A percentile compares a stretch with the other conserved stretches of the same genome.
Evolutionary conservation across 1,140 invertebrate genomes (phyloP).

Genomic region (Tetramorium simillimum): DNA sequence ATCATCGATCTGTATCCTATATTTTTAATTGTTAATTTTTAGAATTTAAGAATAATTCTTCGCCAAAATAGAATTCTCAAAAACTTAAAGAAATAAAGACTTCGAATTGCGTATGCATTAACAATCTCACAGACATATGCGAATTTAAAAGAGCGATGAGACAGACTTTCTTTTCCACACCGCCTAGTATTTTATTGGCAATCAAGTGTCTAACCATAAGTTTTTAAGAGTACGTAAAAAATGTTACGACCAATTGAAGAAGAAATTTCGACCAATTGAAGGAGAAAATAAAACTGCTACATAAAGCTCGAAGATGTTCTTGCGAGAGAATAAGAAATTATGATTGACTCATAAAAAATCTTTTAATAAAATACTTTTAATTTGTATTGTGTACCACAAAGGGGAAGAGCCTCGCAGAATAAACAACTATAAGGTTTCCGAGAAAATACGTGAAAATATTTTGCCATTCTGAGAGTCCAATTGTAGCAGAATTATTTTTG

Average conservation of each 20-base stretch:
- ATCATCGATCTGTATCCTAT: too few relatives aligned
- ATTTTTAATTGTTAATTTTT: too few relatives aligned
- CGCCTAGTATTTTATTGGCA: neutral
- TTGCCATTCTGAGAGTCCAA: neutral
- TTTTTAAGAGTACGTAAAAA: too few relatives aligned
- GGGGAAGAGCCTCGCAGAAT: neutral
- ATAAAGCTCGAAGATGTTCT: neutral
- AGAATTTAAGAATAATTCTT: conserved; percentile 7
- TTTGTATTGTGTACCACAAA: neutral
- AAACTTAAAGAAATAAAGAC: neutral
- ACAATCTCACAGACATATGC: neutral
- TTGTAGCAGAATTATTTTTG: neutral
- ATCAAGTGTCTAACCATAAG: too few relatives aligned
- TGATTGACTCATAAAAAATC: neutral
- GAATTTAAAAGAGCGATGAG: neutral
- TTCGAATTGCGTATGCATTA: neutral
- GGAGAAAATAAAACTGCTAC: neutral
- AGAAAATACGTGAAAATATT: neutral
- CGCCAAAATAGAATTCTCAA: neutral
- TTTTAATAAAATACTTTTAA: too few relatives aligned
- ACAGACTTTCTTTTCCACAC: neutral
- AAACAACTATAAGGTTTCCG: neutral
- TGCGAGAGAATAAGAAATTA: neutral
- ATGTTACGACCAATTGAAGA: too few relatives aligned
- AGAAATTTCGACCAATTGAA: too few relatives aligned